Base-by-base conservation (phyloP, 2,888 invertebrate genomes). In the Andricus quercusramuli region DNA sequence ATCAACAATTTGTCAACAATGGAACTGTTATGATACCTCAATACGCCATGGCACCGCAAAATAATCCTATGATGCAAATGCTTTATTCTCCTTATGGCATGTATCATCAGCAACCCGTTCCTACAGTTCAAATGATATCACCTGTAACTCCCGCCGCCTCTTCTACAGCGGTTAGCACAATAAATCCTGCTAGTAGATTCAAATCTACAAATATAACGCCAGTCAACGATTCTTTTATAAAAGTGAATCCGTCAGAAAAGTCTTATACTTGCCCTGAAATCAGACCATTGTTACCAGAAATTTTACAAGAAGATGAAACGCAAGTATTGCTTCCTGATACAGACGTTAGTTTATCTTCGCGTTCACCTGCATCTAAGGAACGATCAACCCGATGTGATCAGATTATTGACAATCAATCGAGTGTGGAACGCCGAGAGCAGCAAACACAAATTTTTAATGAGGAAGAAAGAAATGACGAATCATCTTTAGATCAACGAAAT, bases 1-100 rank as follows among this genome's bases (percentile, higher is more conserved):
- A 94, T 87, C 94, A 94, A 84, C 94, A 94, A 83, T 94, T 94
- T 86, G 94, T 94, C 90, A 94, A 94, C 85, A 94, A 93, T 88
- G 93, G 94, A 76, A 94, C 94, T 82, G 93, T 94, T 86, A 92
- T 94, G 89, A 91, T 93, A 82, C 94, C 94, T n/a, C 94, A 94
- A 84, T 94, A 94, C 84, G 93, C 94, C 2, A 93, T 93, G 88
- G 93, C 94, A 70, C 93, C 94, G 1, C 93, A 93, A 78, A 92
- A 93, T 83, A 94, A 93, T 89, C 94, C 94, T 84, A 93, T 94
- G 93, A 93, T 94, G 93, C 93, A 93, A 80, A 93, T 93, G 93
- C 85, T 93, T 6, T 93, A 92, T 83, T 92, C 92, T 86, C 94
- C 94, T 1, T 94, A 94, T 80, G 90, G 91, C 74, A 91, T 94